Conservation (phyloP, 2,113 vertebrate genomes). For the Ploceus nigricollis region DNA sequence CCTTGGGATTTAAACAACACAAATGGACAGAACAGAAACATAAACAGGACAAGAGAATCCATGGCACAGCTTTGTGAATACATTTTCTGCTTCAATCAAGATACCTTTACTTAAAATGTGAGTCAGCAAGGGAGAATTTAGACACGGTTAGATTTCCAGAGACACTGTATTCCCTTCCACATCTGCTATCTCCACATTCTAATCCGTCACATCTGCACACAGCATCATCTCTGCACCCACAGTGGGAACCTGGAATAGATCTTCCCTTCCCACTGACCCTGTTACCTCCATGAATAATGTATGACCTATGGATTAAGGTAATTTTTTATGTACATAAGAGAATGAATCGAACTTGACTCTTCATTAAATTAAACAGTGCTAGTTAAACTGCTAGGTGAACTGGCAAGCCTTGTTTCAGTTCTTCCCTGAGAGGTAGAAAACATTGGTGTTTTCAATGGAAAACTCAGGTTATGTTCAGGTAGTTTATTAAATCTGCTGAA, state of each 20-base stretch:
- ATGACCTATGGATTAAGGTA: not conserved
- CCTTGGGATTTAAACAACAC: not conserved
- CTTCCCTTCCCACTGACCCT: not conserved
- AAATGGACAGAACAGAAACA: not conserved
- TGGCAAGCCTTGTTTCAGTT: not conserved
- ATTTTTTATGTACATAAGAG: not conserved
- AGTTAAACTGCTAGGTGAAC: not conserved
- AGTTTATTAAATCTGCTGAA: not conserved
- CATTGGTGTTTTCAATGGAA: not conserved
- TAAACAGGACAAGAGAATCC: not conserved
- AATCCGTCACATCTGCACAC: not conserved
- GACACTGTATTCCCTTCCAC: not conserved
- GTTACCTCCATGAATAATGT: not conserved
- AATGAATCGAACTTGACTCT: not conserved
- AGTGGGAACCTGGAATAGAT: not conserved
- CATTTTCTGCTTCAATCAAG: not conserved
- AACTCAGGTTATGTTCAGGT: not conserved
- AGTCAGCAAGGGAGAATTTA: not conserved
- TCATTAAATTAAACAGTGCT: not conserved
- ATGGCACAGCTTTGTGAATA: not conserved
- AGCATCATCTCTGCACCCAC: not conserved
- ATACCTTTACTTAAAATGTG: not conserved
- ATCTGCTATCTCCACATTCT: not conserved
- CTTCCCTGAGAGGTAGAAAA: not conserved
- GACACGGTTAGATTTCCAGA: not conserved